These are phyloP conservation scores for Dynastes hyllus DNA, from an alignment of 2,888 invertebrate genomes.

Conservation along the genomic window DNA sequence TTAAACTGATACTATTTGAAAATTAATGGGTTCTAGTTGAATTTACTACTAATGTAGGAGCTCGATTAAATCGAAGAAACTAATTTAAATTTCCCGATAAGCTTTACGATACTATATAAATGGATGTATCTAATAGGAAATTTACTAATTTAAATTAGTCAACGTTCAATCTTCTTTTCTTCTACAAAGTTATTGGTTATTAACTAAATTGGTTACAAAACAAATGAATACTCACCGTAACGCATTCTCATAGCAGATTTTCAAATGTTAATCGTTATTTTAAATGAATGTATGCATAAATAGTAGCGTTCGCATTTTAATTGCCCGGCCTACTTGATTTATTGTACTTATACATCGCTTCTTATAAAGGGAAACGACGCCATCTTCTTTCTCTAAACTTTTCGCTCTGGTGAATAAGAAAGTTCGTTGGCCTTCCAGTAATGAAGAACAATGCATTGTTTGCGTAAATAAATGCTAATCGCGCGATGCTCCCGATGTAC, in stretches of 20 bases:
- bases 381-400: constrained; percentile 38
- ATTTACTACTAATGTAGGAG: no score
- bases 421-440: constrained; percentile 41
- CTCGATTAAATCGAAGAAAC: background rate
- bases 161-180: no score
- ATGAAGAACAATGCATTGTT: constrained; percentile 42
- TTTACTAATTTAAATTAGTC: no score
- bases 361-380: constrained; percentile 11
- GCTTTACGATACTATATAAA: no score
- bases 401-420: constrained; percentile 40
- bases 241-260: no score
- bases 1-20: no score
- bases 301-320: background rate
- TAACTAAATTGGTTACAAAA: no score
- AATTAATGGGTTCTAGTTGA: no score
- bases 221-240: no score
- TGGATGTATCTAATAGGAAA: background rate
- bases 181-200: no score
- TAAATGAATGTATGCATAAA: background rate
- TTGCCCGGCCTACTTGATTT: constrained; percentile 15
- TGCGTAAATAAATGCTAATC: constrained; percentile 39
- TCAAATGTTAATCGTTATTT: no score
- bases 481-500: constrained; percentile 5
- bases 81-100: constrained; percentile 5
- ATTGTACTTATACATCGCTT: constrained; percentile 14